Evolutionary conservation across 2,888 invertebrate species (phyloP).

Genomic region (Rotaria socialis): DNA sequence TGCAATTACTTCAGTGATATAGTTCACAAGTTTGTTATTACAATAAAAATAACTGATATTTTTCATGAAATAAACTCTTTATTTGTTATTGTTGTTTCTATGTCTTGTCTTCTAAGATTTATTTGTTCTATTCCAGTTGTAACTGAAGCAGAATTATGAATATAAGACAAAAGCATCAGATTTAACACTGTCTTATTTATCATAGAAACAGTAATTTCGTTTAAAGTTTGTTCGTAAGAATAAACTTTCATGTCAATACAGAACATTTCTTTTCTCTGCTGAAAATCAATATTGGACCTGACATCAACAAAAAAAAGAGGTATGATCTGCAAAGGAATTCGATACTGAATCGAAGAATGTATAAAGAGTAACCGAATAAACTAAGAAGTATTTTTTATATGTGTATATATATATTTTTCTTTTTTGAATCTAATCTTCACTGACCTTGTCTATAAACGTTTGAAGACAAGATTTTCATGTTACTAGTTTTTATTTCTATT

Average conservation of each 20-base stretch:
- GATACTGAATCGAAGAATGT: background rate
- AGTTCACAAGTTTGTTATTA: background rate
- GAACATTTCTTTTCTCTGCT: background rate
- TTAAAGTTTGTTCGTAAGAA: background rate
- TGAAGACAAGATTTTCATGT: background rate
- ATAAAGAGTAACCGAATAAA: conserved; percentile 26
- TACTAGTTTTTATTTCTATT: too few species aligned
- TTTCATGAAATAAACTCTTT: background rate
- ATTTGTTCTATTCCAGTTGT: background rate
- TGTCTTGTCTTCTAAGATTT: background rate
- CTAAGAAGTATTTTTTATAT: background rate
- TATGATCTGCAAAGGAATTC: background rate
- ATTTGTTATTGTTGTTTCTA: background rate
- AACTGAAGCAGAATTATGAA: background rate
- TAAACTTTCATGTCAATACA: background rate
- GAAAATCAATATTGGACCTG: conserved; percentile 5
- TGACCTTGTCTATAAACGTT: background rate
- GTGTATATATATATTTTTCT: background rate
- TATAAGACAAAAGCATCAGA: background rate
- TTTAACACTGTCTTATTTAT: background rate
- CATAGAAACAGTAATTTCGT: background rate
- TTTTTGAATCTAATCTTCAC: background rate
- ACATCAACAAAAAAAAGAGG: background rate
- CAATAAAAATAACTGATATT: background rate
- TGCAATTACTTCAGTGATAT: background rate